Evolutionary conservation across 1,140 invertebrate species (phyloP).

Genomic region (Drosophila leontia): DNA sequence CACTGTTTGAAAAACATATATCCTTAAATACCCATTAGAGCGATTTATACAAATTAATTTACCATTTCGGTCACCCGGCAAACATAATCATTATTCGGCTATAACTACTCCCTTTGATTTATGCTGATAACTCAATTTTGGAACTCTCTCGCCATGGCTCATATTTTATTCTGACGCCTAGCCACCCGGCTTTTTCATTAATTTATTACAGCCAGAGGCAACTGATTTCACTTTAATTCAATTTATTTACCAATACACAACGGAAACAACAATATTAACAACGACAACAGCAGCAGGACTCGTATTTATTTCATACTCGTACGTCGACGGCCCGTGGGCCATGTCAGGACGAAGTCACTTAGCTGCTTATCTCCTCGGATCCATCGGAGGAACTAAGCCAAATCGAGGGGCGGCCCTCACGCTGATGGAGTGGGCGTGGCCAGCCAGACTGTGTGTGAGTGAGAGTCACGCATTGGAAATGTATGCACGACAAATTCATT

Average conservation of each 20-base stretch:
- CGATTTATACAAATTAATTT: slow-evolving; percentile 61
- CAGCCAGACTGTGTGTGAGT: slow-evolving; percentile 5
- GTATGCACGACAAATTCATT: slow-evolving; percentile 79
- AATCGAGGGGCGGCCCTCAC: slow-evolving; percentile 40
- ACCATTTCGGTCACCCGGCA: slow-evolving; percentile 36
- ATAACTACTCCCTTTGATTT: slow-evolving; percentile 59
- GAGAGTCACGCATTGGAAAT: slow-evolving; percentile 45
- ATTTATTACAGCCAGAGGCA: slow-evolving; percentile 73
- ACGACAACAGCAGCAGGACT: slow-evolving; percentile 25
- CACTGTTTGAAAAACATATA: neutral
- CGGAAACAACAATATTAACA: slow-evolving; percentile 19
- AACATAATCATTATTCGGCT: slow-evolving; percentile 38
- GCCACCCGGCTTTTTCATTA: slow-evolving; percentile 61
- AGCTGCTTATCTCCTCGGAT: slow-evolving; percentile 69
- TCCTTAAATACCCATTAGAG: slow-evolving; percentile 57
- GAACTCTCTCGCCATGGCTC: slow-evolving; percentile 8
- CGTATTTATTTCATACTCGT: slow-evolving; percentile 59
- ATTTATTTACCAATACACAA: slow-evolving; percentile 69
- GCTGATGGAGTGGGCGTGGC: slow-evolving; percentile 41
- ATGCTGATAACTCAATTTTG: slow-evolving; percentile 65
- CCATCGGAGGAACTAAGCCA: slow-evolving; percentile 65
- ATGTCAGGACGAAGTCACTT: slow-evolving; percentile 69
- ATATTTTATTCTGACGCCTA: slow-evolving; percentile 44
- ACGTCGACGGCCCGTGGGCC: slow-evolving; percentile 44
- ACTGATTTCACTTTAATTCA: slow-evolving; percentile 82